Percentiles rank a stretch among this genome's conserved stretches.
phyloP scores from a whole-genome alignment of 2,797 vertebrate species.

The Hyperoplus lanceolatus region DNA sequence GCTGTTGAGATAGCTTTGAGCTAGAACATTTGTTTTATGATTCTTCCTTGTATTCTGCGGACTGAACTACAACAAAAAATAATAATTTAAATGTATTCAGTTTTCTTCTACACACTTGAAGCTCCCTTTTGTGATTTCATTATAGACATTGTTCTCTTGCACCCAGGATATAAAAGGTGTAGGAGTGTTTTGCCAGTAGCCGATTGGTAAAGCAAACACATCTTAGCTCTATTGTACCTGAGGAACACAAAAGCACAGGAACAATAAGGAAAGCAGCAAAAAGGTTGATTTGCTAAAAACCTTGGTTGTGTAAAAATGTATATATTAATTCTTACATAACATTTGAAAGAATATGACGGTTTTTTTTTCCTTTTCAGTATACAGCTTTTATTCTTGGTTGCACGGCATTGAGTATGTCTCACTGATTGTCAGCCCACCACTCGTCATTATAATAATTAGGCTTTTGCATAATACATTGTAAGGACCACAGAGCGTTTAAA shows the following conservation, averaged over 20 bases:
- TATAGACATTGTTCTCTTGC: background rate
- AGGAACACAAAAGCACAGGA: conserved; percentile 1
- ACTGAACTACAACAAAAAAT: conserved; percentile 1
- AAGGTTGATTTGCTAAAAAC: background rate
- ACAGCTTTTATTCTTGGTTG: background rate
- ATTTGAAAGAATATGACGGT: background rate
- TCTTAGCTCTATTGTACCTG: background rate
- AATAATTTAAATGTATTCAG: no score
- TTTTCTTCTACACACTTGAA: background rate
- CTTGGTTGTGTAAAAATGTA: conserved; percentile 7
- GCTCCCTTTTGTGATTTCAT: background rate
- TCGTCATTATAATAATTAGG: background rate
- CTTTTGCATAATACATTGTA: conserved; percentile 5
- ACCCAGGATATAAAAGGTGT: background rate
- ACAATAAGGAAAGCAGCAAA: background rate
- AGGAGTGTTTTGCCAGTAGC: conserved; percentile 6
- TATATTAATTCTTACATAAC: background rate
- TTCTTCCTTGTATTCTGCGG: background rate
- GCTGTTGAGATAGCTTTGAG: no score
- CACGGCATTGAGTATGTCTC: background rate
- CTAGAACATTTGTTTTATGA: background rate
- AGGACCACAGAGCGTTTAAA: background rate
- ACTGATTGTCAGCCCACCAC: background rate
- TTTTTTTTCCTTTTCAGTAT: background rate
- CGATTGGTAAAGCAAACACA: conserved; percentile 3